Base-by-base conservation (phyloP, 2,797 vertebrate genomes). In the Lacerta agilis region DNA sequence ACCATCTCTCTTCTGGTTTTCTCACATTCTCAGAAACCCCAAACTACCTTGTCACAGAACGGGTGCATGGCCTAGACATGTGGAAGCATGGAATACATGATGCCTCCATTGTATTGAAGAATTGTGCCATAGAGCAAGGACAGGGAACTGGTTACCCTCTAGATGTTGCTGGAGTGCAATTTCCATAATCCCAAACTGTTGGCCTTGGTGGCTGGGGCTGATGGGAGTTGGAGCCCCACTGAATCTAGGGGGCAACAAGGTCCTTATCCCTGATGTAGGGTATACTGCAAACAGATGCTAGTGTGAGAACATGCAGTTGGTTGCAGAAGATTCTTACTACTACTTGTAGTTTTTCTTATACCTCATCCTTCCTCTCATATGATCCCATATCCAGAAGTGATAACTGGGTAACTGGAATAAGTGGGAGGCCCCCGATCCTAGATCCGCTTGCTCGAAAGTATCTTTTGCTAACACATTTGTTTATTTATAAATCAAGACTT, bases 1-100 rank as follows among this genome's bases (percentile, higher is more conserved):
- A 36, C 45, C 67, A 79, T 72, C 87, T 80, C 71, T 92, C 82
- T 72, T 87, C 29, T 89, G 33, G 1, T 89, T 80, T 85, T 55
- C 64, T 87, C 64, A 0, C 64, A 67, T 86, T 66, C 33, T 66
- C 79, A n/a, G 9, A 90, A 45, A 83, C 5, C 8, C 18, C 0
- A 71, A 90, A 83, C 33, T 79, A 64, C 72, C 17, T 82, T 86
- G 29, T 2, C 55, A 89, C 1, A 61, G 41, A 38, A 58, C 7
- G 5, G 38, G 13, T 80, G 58, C 87, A 85, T 90, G 88, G 4
- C 13, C 75, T 0, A 66, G 41, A 55, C 41, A 66, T 11, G n/a
- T 49, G 20, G 71, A 73, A 64, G 27, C 9, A 38, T 10, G 66
- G 41, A 80, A 80, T 75, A 38, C 10, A n/a, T 80, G 27, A 75